phyloP scores from a whole-genome alignment of 2,888 invertebrate genomes.

The Spatulosminthurus flaviceps region DNA sequence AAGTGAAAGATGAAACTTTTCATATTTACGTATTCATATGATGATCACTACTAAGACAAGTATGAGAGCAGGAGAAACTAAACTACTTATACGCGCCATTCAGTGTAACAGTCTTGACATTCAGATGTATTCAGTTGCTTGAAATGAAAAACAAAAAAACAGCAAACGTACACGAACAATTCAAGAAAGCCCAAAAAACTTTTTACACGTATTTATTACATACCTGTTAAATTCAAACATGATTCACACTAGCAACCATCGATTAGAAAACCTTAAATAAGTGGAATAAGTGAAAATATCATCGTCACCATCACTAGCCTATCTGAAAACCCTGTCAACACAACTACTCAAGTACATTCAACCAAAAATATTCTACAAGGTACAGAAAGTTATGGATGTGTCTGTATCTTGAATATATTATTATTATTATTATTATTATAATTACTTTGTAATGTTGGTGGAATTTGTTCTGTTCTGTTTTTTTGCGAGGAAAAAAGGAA shows the following conservation, averaged over 20 bases:
- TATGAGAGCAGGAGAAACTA: slow-evolving; percentile 20
- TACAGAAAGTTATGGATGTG: background rate
- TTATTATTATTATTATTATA: slow-evolving; percentile 8
- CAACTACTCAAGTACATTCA: slow-evolving; percentile 12
- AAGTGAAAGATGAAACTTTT: slow-evolving; percentile 40
- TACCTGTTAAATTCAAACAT: slow-evolving; percentile 22
- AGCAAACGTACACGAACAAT: slow-evolving; percentile 21
- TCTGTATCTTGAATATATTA: background rate
- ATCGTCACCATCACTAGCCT: slow-evolving; percentile 8
- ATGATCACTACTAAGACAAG: background rate
- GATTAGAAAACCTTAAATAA: slow-evolving; percentile 1
- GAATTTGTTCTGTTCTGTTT: slow-evolving; percentile 20
- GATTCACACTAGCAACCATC: background rate
- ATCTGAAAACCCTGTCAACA: background rate
- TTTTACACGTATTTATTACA: slow-evolving; percentile 29
- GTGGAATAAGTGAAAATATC: background rate
- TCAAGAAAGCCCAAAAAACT: slow-evolving; percentile 34
- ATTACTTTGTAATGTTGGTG: slow-evolving; percentile 38
- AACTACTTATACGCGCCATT: slow-evolving; percentile 28
- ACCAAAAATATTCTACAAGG: background rate
- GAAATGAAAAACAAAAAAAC: slow-evolving; percentile 31
- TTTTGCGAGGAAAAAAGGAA: slow-evolving; percentile 24
- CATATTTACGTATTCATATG: slow-evolving; percentile 39
- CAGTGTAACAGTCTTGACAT: slow-evolving; percentile 23
- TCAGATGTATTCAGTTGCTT: slow-evolving; percentile 22